Evolutionary conservation across 1,140 invertebrate genomes (phyloP).

Genomic region (Drosophila ficusphila): DNA sequence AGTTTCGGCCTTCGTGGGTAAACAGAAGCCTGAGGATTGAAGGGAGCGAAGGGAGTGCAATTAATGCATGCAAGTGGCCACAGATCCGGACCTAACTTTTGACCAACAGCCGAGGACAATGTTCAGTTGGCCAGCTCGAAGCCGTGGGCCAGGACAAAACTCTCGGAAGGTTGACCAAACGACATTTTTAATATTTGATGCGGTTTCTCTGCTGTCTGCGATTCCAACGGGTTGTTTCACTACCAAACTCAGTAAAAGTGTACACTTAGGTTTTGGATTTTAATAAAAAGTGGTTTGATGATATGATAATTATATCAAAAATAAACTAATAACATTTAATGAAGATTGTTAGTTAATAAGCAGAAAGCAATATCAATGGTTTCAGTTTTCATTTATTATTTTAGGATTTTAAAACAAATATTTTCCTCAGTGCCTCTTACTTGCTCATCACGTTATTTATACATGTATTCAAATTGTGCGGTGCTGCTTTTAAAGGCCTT

Average conservation of each 20-base stretch:
- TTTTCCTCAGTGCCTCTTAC: not conserved
- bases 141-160: constrained; percentile 8
- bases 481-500: not conserved
- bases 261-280: not conserved
- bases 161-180: constrained; percentile 19
- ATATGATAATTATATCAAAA: too few species aligned
- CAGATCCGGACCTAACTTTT: constrained; percentile 3
- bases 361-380: too few species aligned
- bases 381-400: too few species aligned
- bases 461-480: constrained; percentile 47
- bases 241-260: not conserved
- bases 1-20: not conserved
- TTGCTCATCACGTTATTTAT: constrained; percentile 23
- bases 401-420: not conserved
- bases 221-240: not conserved
- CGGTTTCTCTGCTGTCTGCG: not conserved
- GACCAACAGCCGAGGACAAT: constrained; percentile 2
- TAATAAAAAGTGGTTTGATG: not conserved
- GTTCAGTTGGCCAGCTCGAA: not conserved
- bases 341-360: too few species aligned
- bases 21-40: too few species aligned
- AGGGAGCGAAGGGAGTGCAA: not conserved
- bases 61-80: constrained; percentile 23
- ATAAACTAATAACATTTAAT: too few species aligned
- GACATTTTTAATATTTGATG: constrained; percentile 50